These are phyloP conservation scores for Proteles cristata DNA, from an alignment of 2,113 vertebrate species.

Conservation along the genomic window DNA sequence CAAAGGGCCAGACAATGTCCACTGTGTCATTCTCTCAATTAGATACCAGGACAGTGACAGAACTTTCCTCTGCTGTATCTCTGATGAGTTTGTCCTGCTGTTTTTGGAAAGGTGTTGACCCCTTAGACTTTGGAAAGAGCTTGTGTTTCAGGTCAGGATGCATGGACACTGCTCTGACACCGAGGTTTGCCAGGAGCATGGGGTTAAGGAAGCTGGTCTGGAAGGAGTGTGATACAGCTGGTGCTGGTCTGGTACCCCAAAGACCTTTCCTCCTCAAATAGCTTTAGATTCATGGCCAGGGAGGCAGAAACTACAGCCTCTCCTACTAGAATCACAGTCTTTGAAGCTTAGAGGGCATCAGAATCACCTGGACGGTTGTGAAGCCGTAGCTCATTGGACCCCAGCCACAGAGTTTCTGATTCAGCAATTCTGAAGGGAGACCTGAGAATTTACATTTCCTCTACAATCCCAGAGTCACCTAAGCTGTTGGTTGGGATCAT, in stretches of 20 bases:
- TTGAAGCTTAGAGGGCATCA: not conserved
- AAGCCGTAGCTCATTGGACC: not conserved
- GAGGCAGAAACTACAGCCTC: not conserved
- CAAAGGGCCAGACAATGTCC: not conserved
- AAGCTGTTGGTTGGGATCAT: not conserved
- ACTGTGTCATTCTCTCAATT: not conserved
- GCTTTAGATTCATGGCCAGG: not conserved
- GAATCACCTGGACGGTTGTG: not conserved
- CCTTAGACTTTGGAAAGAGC: not conserved
- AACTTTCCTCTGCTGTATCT: not conserved
- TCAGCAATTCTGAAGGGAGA: not conserved
- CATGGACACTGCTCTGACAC: not conserved
- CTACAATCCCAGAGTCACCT: fast-evolving
- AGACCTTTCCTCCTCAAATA: not conserved
- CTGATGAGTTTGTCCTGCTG: not conserved
- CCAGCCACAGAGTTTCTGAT: not conserved
- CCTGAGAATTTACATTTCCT: not conserved
- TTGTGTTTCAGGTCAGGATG: not conserved
- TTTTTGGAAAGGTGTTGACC: not conserved
- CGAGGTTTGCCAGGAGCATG: not conserved
- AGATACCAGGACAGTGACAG: not conserved
- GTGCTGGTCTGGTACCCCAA: not conserved
- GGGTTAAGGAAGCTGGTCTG: not conserved
- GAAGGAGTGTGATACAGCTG: not conserved
- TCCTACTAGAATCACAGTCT: not conserved